A percentile compares a stretch with the other conserved stretches of the same genome.
Conservation (phyloP, 2,888 invertebrate species). For the Drosophila monieri region DNA sequence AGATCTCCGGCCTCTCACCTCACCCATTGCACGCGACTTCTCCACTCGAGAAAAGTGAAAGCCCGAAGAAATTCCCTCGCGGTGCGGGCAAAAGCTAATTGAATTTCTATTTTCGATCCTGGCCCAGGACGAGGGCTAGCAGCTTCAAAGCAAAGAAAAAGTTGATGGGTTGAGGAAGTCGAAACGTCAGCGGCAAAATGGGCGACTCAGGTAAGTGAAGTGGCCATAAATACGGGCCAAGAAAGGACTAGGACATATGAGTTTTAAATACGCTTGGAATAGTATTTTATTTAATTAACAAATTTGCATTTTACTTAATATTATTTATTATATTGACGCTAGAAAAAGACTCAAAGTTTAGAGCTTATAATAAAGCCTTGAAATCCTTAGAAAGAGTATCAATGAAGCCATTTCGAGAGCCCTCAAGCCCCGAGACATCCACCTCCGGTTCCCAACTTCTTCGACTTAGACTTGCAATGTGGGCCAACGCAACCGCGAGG, state of each 20-base stretch:
- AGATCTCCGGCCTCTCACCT: conserved; percentile 59
- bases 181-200: conserved; percentile 60
- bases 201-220: conserved; percentile 81
- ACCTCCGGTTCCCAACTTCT: conserved; percentile 5
- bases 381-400: conserved; percentile 10
- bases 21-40: conserved; percentile 68
- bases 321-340: too few relatives aligned
- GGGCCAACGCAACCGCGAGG: conserved; percentile 66
- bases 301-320: too few relatives aligned
- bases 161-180: conserved; percentile 40
- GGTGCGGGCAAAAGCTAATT: conserved; percentile 49
- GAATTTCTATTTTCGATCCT: conserved; percentile 70
- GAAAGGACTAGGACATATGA: neutral
- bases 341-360: neutral
- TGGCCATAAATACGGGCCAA: conserved; percentile 31
- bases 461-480: neutral
- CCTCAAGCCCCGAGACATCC: conserved; percentile 19
- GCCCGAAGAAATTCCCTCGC: conserved; percentile 26
- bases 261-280: conserved; percentile 2
- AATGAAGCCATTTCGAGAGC: conserved; percentile 32
- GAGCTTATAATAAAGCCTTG: neutral
- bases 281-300: too few relatives aligned
- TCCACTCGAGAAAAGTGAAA: conserved; percentile 64
- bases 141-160: conserved; percentile 24
- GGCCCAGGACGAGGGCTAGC: conserved; percentile 48